A percentile compares a stretch with the other conserved stretches of the same genome.
Conservation (phyloP, 2,888 invertebrate genomes). For the Xylota sylvarum region DNA sequence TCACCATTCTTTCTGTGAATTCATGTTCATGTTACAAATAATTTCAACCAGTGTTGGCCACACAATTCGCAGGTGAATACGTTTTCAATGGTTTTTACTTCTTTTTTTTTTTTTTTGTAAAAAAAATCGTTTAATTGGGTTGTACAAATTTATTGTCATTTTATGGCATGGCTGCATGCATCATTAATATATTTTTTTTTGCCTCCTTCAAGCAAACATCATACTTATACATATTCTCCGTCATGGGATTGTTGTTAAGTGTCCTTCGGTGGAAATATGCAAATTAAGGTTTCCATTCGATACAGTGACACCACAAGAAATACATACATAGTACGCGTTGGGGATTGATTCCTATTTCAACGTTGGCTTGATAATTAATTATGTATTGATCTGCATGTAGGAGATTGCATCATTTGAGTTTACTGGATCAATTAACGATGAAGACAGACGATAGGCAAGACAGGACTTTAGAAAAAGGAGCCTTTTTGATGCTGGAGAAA, state of each 20-base stretch:
- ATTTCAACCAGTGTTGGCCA: not conserved
- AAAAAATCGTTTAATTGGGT: not conserved
- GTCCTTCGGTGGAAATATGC: not conserved
- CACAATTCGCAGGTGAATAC: not conserved
- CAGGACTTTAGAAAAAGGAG: too few species aligned
- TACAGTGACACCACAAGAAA: not conserved
- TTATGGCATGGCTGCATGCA: not conserved
- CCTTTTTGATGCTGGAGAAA: too few species aligned
- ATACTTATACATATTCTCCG: not conserved
- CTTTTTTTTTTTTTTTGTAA: not conserved
- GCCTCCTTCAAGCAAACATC: not conserved
- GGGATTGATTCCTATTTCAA: too few species aligned
- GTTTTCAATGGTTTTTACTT: not conserved
- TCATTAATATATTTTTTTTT: not conserved
- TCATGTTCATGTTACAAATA: not conserved
- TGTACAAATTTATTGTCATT: not conserved
- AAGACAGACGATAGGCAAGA: too few species aligned
- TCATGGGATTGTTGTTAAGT: not conserved
- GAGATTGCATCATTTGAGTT: too few species aligned
- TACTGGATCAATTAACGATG: too few species aligned
- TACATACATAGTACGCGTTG: too few species aligned
- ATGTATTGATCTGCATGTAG: too few species aligned
- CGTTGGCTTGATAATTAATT: too few species aligned
- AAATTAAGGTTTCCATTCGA: not conserved
- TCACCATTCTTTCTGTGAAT: not conserved